Base-by-base conservation (phyloP, 2,797 vertebrate genomes). In the Pseudochaenichthys georgianus region DNA sequence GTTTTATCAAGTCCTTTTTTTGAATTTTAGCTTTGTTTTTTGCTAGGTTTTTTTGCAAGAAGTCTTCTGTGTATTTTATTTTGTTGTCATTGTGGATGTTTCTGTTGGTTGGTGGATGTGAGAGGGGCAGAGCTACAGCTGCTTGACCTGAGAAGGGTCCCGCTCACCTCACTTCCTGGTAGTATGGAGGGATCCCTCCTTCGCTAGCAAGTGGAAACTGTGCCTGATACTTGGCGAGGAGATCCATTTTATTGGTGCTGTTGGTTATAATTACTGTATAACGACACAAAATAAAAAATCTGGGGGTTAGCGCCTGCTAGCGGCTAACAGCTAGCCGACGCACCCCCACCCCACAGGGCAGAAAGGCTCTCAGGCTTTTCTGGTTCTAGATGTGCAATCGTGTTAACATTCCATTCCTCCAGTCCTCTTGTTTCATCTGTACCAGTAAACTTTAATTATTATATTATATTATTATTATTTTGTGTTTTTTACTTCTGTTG, bases 341-440 rank as follows among this genome's bases (percentile, higher is more conserved):
- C 79, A 13, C 85, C 87, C 81, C 81, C 87, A 48, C 70, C 91
- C 87, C 89, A 93, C 92, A 94, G 90, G 95, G 95, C 95, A 84
- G 96, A 95, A 95, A 84, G 94, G 95, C 94, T 80, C 78, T 89
- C 90, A 93, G 94, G 96, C 95, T 95, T 96, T 95, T 94, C 93
- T 92, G 93, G 95, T 97, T 97, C 95, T 95, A 96, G 96, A 99
- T 90, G 97, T 99, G 98, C 98, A 98, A 98, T 99, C 96, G 95
- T 97, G 95, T 96, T 96, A 95, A 98, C 98, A 99, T 99, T 99
- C 97, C 98, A 96, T 97, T 96, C 93, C 94, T 94, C 95, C 95
- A 95, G 94, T 95, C 93, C 92, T 94, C 90, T 91, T 84, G 94
- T 95, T 94, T 96, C 90, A 96, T 92, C 93, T 94, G 90, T 94